Percentiles rank a stretch among this genome's conserved stretches.
Evolutionary conservation across 1,140 invertebrate genomes (phyloP).

Genomic region (Melanaphis sacchari): DNA sequence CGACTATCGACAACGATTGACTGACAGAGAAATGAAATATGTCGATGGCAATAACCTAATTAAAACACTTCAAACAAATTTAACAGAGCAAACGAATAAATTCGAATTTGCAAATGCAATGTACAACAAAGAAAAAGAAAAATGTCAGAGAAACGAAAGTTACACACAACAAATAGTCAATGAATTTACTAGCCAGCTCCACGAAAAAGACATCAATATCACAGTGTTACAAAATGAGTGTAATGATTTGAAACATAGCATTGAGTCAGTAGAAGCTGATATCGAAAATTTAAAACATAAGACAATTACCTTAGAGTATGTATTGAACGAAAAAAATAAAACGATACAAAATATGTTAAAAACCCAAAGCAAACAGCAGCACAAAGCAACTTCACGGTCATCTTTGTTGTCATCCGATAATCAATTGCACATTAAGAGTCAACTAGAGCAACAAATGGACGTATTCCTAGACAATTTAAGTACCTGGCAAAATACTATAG

Average conservation of each 20-base stretch:
- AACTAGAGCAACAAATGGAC: background rate
- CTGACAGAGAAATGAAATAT: background rate
- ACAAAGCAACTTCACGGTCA: background rate
- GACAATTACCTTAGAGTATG: background rate
- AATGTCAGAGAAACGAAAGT: background rate
- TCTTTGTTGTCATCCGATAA: background rate
- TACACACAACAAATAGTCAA: background rate
- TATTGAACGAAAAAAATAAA: background rate
- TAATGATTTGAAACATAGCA: background rate
- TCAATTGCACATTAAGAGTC: background rate
- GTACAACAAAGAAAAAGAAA: conserved; percentile 18
- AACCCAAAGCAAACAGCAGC: background rate
- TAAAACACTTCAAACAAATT: background rate
- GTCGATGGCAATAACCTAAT: background rate
- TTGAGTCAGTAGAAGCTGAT: background rate
- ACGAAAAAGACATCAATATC: background rate
- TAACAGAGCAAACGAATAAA: background rate
- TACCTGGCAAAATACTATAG: background rate
- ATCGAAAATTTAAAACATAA: background rate
- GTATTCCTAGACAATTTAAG: background rate
- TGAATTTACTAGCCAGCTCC: background rate
- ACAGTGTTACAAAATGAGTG: background rate
- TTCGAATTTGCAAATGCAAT: background rate
- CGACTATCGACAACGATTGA: background rate
- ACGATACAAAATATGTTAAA: background rate